These are phyloP conservation scores for Heteropelma amictum DNA, from an alignment of 2,888 invertebrate genomes.

Conservation along the genomic window DNA sequence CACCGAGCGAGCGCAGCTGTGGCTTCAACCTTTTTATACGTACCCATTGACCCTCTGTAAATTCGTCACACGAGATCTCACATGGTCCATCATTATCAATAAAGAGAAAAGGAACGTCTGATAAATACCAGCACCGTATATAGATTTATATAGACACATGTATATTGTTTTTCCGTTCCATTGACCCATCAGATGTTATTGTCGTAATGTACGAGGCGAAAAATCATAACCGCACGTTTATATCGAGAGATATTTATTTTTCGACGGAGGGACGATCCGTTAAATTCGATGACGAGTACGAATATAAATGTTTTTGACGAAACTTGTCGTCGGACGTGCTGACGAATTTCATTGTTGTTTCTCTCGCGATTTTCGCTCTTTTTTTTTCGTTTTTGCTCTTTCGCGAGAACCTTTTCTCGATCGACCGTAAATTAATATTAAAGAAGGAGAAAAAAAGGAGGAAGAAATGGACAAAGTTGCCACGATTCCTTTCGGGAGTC, in stretches of 20 bases:
- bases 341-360: no score
- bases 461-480: conserved; percentile 19
- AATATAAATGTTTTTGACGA: no score
- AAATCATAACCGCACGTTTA: no score
- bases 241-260: no score
- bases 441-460: neutral
- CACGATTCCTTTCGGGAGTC: conserved; percentile 20
- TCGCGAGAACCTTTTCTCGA: neutral
- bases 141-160: neutral
- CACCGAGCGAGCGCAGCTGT: conserved; percentile 26
- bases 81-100: neutral
- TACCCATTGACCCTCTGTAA: conserved; percentile 14
- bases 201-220: no score
- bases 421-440: neutral
- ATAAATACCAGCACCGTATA: neutral
- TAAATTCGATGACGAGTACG: no score
- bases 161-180: neutral
- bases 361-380: no score
- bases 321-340: no score
- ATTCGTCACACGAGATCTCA: neutral
- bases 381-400: no score
- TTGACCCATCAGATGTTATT: no score
- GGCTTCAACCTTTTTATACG: conserved; percentile 11
- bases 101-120: neutral
- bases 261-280: no score